Evolutionary conservation across 2,113 vertebrate genomes (phyloP).

Genomic region (Gymnocephalus cernua): DNA sequence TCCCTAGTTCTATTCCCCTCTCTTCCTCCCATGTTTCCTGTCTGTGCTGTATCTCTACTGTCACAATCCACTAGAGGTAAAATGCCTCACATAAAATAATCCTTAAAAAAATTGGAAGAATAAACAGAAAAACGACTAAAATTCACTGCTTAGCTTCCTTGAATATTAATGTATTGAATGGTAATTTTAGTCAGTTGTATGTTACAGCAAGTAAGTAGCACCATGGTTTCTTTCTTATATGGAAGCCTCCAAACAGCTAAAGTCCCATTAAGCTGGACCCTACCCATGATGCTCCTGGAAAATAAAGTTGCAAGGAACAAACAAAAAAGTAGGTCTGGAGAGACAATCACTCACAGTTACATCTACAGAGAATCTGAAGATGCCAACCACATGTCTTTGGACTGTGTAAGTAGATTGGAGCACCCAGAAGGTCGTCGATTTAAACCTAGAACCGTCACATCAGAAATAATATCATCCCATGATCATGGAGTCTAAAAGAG

Average conservation of each 20-base stretch:
- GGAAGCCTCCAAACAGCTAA: not conserved
- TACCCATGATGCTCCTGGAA: not conserved
- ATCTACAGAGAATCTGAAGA: not conserved
- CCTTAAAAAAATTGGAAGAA: not conserved
- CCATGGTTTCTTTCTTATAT: not conserved
- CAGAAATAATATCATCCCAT: not conserved
- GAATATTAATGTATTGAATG: not conserved
- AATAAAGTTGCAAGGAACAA: not conserved
- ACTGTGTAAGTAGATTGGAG: not conserved
- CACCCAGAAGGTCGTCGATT: not conserved
- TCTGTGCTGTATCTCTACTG: not conserved
- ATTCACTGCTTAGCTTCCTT: not conserved
- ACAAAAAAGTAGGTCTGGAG: not conserved
- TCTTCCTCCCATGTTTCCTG: not conserved
- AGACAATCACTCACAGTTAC: not conserved
- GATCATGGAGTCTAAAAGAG: not conserved
- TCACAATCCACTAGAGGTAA: not conserved
- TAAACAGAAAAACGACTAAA: not conserved
- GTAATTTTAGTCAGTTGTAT: not conserved
- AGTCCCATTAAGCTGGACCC: not conserved
- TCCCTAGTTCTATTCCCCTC: not conserved
- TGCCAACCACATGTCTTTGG: not conserved
- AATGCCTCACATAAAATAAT: not conserved
- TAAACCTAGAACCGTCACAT: not conserved
- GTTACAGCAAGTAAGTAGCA: not conserved